Evolutionary conservation across 2,113 vertebrate species (phyloP), one percentile per base, ranked within the genome.

Genomic region (Xiphophorus couchianus): DNA sequence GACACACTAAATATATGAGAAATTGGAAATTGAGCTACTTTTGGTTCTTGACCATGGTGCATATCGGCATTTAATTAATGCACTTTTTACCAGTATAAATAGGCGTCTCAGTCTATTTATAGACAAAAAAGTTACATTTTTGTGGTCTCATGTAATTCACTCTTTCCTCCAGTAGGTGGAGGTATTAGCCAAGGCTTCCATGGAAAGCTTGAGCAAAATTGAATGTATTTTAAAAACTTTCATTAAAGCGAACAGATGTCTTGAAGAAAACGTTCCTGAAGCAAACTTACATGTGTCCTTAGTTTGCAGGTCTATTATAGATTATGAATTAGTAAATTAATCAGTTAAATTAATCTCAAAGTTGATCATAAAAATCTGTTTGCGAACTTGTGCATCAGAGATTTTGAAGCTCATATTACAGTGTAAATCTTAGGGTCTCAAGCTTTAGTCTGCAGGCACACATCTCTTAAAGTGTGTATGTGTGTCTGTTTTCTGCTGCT

Each of bases 351-450:
- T 76, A 64, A 62, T 71, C 74, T 70, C 62, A 4, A 28, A 78
- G 66, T 69, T 68, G 71, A 71, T 35, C 28, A 80, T 87, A 74
- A 60, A 78, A 35, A 73, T 78, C 30, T 77, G 67, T 81, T 70
- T 78, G 65, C 77, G 63, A 90, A 89, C 76, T 66, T 88, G 65
- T 77, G 71, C 71, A 31, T 76, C 76, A 86, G 63, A 79, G 77
- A 86, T 66, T 84, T 70, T 58, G 64, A 70, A 76, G 77, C 78
- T 82, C 72, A 72, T 82, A 83, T 90, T 83, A 72, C 84, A 80
- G 68, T 78, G 80, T 90, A 86, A 90, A 88, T 84, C 88, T 81
- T 60, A 72, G 78, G 81, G 74, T 82, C 69, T 86, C 73, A 76
- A 78, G 87, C 79, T 91, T 86, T 83, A 79, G 77, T 86, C 71